Conservation (phyloP, 2,797 vertebrate genomes). For the Miichthys miiuy region DNA sequence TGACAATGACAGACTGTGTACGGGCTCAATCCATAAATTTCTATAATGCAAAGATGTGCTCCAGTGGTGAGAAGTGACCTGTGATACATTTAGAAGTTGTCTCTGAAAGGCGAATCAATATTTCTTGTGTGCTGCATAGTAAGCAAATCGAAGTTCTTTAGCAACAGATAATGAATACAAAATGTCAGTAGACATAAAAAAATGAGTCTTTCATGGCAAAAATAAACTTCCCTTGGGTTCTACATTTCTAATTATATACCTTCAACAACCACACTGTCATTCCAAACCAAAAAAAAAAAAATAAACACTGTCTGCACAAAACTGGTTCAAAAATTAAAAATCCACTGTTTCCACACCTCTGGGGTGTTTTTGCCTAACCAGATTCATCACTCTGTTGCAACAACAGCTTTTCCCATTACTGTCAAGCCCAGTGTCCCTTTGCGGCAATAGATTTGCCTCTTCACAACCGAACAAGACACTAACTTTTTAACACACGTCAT, state of each 20-base stretch:
- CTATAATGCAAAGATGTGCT: slow-evolving; percentile 74
- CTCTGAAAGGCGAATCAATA: slow-evolving; percentile 80
- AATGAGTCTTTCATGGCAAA: slow-evolving; percentile 44
- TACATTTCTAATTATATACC: slow-evolving; percentile 55
- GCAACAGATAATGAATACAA: slow-evolving; percentile 76
- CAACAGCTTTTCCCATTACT: slow-evolving; percentile 74
- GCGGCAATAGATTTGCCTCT: slow-evolving; percentile 75
- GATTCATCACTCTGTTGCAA: slow-evolving; percentile 69
- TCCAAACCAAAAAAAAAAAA: slow-evolving; percentile 54
- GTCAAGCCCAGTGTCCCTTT: slow-evolving; percentile 70
- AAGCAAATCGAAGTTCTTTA: slow-evolving; percentile 81
- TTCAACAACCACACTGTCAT: slow-evolving; percentile 29
- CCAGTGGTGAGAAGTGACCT: slow-evolving; percentile 72
- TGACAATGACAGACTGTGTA: slow-evolving; percentile 65
- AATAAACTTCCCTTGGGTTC: slow-evolving; percentile 57
- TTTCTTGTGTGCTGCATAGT: slow-evolving; percentile 69
- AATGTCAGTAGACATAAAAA: slow-evolving; percentile 72
- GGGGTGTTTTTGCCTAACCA: slow-evolving; percentile 63
- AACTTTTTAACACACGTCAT: slow-evolving; percentile 82
- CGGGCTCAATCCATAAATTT: slow-evolving; percentile 71
- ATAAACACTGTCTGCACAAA: slow-evolving; percentile 46
- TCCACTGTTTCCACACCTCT: slow-evolving; percentile 50
- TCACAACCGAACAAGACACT: slow-evolving; percentile 76
- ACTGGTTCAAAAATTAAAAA: slow-evolving; percentile 55
- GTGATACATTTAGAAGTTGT: slow-evolving; percentile 68